phyloP scores from a whole-genome alignment of 1,140 invertebrate genomes.

The Bemisia tabaci region DNA sequence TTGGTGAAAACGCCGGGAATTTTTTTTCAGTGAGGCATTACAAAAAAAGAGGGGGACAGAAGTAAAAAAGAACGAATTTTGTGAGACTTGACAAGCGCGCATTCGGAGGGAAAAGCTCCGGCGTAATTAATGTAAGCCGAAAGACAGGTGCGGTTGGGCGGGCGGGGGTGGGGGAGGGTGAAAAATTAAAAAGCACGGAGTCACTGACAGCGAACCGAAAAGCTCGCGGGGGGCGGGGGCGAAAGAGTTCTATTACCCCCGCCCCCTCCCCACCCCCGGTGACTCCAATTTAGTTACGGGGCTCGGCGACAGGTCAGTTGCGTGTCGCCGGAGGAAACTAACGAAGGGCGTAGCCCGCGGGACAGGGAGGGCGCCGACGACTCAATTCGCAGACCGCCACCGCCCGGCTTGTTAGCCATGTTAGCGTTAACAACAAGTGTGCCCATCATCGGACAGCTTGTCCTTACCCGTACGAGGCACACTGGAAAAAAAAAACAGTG shows the following conservation, averaged over 20 bases:
- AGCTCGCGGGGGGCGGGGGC: not conserved
- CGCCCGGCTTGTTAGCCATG: too few relatives aligned
- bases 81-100: too few relatives aligned
- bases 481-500: too few relatives aligned
- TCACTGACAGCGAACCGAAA: slow-evolving; percentile 9
- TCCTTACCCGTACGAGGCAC: too few relatives aligned
- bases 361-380: not conserved
- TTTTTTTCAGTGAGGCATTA: too few relatives aligned
- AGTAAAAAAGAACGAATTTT: too few relatives aligned
- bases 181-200: not conserved
- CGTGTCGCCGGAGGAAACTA: not conserved
- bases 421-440: too few relatives aligned
- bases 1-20: too few relatives aligned
- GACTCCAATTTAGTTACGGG: slow-evolving; percentile 8
- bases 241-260: too few relatives aligned
- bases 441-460: too few relatives aligned
- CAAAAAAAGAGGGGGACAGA: too few relatives aligned
- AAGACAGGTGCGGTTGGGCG: slow-evolving; percentile 1
- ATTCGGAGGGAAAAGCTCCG: not conserved
- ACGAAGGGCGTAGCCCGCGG: not conserved
- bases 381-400: too few relatives aligned
- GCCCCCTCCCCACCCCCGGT: not conserved
- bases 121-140: not conserved
- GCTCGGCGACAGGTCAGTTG: slow-evolving; percentile 3
- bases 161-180: not conserved